These are phyloP conservation scores for Galleria mellonella DNA, from an alignment of 1,140 invertebrate species.

Conservation along the genomic window DNA sequence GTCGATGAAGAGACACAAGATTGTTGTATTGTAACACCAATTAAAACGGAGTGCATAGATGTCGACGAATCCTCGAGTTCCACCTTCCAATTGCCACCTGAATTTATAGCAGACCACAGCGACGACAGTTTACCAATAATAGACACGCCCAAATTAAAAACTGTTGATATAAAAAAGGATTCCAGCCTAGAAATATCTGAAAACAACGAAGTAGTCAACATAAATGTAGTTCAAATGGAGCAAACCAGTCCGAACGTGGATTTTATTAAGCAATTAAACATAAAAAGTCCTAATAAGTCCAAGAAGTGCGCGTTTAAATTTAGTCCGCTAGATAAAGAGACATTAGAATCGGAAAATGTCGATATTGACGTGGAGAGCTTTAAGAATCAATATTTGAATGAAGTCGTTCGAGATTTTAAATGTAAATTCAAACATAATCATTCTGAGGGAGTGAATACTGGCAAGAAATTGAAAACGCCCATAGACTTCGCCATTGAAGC, in stretches of 20 bases:
- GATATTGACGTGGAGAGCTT: conserved; percentile 49
- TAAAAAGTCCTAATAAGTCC: conserved; percentile 14
- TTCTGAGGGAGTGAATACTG: not conserved
- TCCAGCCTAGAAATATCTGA: conserved; percentile 45
- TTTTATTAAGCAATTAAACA: conserved; percentile 3
- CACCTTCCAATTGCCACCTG: conserved; percentile 17
- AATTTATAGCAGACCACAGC: conserved; percentile 13
- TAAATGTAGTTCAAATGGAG: conserved; percentile 29
- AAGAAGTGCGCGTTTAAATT: conserved; percentile 37
- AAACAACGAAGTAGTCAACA: conserved; percentile 30
- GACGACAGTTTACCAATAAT: conserved; percentile 16
- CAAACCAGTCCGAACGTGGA: conserved; percentile 1
- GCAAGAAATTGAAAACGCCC: conserved; percentile 7
- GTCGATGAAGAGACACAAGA: no score
- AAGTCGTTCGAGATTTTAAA: conserved; percentile 27
- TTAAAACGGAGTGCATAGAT: no score
- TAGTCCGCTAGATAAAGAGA: conserved; percentile 31
- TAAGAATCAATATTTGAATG: conserved; percentile 45
- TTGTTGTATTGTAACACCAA: no score
- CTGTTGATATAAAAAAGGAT: conserved; percentile 34
- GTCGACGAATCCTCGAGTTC: conserved; percentile 9
- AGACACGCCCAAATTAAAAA: conserved; percentile 32
- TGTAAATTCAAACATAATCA: conserved; percentile 13
- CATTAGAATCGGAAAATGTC: conserved; percentile 15
- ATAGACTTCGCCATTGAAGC: conserved; percentile 20